A percentile compares a stretch with the other conserved stretches of the same genome.
Evolutionary conservation across 2,888 invertebrate genomes (phyloP).

Genomic region (Parthenolecanium corni): DNA sequence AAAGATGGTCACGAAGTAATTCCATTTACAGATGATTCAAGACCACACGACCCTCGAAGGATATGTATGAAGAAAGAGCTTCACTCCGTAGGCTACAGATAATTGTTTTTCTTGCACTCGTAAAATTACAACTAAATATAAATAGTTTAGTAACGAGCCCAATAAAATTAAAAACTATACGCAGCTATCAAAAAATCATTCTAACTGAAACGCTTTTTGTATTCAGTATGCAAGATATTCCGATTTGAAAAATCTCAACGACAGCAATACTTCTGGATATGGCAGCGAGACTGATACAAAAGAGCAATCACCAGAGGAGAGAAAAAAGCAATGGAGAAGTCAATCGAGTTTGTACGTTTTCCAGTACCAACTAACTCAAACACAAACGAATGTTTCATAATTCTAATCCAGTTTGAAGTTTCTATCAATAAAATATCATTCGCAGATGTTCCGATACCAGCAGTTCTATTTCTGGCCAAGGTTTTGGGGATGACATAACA

Average conservation of each 20-base stretch:
- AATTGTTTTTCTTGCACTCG: too few species aligned
- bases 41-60: too few species aligned
- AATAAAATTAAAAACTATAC: too few species aligned
- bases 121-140: too few species aligned
- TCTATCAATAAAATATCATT: not conserved
- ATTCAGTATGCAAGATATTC: too few species aligned
- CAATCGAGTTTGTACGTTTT: conserved; percentile 2
- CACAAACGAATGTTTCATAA: not conserved
- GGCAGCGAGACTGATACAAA: conserved; percentile 6
- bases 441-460: not conserved
- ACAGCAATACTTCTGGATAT: conserved; percentile 5
- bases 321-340: conserved; percentile 7
- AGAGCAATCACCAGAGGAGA: not conserved
- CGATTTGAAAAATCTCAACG: not conserved
- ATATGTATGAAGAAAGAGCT: too few species aligned
- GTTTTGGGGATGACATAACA: not conserved
- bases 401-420: not conserved
- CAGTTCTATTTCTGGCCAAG: not conserved
- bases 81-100: too few species aligned
- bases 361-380: not conserved
- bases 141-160: too few species aligned
- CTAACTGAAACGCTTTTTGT: too few species aligned
- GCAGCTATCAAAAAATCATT: too few species aligned
- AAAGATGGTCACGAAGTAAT: too few species aligned
- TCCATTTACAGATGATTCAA: too few species aligned